phyloP scores from a whole-genome alignment of 2,888 invertebrate genomes.

The Parelbella ahira region DNA sequence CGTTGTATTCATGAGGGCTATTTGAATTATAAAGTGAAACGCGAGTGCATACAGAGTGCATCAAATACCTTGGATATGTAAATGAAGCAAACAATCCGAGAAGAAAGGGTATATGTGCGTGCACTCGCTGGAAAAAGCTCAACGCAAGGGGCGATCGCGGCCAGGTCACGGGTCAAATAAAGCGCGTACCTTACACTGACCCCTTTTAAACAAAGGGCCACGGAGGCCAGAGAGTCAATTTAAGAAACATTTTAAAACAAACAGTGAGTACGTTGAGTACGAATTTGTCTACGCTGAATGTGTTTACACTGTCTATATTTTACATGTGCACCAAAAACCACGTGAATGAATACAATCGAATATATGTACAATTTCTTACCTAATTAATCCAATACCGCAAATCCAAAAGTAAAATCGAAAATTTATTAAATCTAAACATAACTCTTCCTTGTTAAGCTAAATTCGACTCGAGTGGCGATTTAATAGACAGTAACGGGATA shows the following conservation, averaged over 20 bases:
- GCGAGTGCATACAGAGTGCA: conserved; percentile 71
- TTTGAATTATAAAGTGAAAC: conserved; percentile 77
- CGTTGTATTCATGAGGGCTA: conserved; percentile 56
- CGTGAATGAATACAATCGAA: no score
- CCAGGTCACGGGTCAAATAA: conserved; percentile 21
- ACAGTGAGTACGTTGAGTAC: no score
- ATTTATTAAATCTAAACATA: no score
- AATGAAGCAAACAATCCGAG: conserved; percentile 59
- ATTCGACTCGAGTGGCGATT: no score
- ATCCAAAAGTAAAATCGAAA: no score
- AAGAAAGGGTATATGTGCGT: conserved; percentile 48
- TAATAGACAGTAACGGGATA: conserved; percentile 36
- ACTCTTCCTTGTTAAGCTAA: no score
- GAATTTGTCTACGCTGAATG: no score
- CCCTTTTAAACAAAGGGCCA: conserved; percentile 2
- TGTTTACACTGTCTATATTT: no score
- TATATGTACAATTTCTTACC: no score
- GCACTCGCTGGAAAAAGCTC: conserved; percentile 46
- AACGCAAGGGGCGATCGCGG: conserved; percentile 16
- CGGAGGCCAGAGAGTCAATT: conserved; percentile 4
- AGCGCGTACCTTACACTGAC: conserved; percentile 9
- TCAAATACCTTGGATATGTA: conserved; percentile 67
- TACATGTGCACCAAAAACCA: no score
- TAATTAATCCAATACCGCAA: no score
- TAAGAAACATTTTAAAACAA: no score